Evolutionary conservation across 2,797 vertebrate genomes (phyloP).

Genomic region (Dicrostonyx torquatus): DNA sequence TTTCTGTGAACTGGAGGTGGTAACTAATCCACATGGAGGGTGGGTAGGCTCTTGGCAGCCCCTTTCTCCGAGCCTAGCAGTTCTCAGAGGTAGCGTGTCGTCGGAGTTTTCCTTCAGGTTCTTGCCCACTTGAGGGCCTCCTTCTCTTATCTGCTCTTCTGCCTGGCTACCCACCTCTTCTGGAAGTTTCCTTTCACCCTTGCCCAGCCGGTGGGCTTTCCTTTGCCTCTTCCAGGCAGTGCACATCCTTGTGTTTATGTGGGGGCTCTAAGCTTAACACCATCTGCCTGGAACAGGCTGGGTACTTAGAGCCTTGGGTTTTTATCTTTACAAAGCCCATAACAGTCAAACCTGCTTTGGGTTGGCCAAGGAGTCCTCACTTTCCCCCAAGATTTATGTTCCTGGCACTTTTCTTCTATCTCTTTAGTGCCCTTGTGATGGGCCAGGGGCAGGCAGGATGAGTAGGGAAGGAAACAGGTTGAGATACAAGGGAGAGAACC

Average conservation of each 20-base stretch:
- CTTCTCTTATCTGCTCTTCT: not conserved
- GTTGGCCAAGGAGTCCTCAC: not conserved
- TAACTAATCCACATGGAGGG: not conserved
- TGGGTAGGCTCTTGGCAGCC: not conserved
- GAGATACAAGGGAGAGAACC: not conserved
- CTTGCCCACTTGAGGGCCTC: not conserved
- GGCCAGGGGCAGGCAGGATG: not conserved
- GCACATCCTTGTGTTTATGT: not conserved
- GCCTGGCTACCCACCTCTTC: not conserved
- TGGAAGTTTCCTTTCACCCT: not conserved
- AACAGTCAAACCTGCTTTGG: not conserved
- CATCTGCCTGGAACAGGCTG: not conserved
- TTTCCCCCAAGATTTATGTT: not conserved
- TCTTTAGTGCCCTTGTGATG: not conserved
- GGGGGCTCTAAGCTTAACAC: not conserved
- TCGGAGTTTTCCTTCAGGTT: not conserved
- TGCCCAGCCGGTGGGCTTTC: not conserved
- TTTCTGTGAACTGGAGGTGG: not conserved
- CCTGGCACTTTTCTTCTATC: not conserved
- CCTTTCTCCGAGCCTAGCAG: not conserved
- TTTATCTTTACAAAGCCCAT: not conserved
- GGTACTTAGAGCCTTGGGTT: not conserved
- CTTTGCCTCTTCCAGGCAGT: not conserved
- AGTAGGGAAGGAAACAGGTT: not conserved
- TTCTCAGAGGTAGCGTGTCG: not conserved